These are phyloP conservation scores for Augiades crinisus DNA, from an alignment of 2,888 invertebrate species.

Conservation along the genomic window DNA sequence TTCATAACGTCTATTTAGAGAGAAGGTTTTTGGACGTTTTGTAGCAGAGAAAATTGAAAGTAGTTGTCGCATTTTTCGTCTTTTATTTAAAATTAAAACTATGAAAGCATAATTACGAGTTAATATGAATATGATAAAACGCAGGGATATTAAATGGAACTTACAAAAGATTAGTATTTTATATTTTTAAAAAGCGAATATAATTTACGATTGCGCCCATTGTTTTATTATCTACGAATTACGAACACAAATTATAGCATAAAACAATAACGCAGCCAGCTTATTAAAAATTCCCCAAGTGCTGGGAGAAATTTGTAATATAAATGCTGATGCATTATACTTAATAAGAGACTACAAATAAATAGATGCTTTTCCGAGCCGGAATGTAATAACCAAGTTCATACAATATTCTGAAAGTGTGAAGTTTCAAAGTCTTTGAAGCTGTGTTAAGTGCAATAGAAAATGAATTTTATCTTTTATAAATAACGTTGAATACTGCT, in stretches of 20 bases:
- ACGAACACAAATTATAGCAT: too few relatives aligned
- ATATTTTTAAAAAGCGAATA: too few relatives aligned
- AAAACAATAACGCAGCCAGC: too few relatives aligned
- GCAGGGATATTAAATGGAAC: too few relatives aligned
- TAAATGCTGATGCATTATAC: neutral
- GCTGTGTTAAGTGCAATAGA: neutral
- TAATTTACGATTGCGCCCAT: too few relatives aligned
- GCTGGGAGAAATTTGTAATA: neutral
- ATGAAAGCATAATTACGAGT: too few relatives aligned
- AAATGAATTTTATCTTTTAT: neutral
- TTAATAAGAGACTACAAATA: conserved; percentile 9
- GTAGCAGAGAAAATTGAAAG: neutral
- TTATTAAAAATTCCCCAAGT: neutral
- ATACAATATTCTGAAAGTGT: conserved; percentile 15
- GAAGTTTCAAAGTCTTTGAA: conserved; percentile 5
- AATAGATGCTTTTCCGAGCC: neutral
- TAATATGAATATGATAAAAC: too few relatives aligned
- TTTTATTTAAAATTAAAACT: too few relatives aligned
- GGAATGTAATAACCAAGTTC: conserved; percentile 20
- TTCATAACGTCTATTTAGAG: neutral
- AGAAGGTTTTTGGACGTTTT: neutral
- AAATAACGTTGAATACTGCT: neutral
- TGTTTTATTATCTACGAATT: too few relatives aligned
- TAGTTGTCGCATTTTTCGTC: neutral
- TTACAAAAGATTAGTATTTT: too few relatives aligned